These are phyloP conservation scores for Phalacrocorax aristotelis DNA, from an alignment of 2,113 vertebrate species.

Conservation along the genomic window DNA sequence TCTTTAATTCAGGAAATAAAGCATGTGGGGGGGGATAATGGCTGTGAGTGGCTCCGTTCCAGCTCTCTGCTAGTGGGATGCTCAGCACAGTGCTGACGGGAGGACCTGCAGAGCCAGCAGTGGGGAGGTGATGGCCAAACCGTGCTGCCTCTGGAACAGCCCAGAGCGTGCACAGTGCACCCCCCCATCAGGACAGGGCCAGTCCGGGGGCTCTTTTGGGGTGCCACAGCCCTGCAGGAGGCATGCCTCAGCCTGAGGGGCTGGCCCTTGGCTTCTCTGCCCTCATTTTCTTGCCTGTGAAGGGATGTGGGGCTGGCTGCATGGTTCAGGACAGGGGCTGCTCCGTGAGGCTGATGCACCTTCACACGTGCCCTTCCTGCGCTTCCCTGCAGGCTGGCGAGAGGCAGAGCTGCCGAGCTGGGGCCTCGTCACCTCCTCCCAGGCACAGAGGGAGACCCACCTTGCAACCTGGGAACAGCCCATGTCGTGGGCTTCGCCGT, in stretches of 20 bases:
- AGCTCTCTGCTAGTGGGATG: not conserved
- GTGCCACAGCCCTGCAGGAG: not conserved
- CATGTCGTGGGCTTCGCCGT: fast-evolving
- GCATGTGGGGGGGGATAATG: not conserved
- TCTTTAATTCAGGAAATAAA: slow-evolving; percentile 40
- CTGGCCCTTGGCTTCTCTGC: not conserved
- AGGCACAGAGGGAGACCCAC: too few relatives aligned
- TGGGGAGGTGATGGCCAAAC: not conserved
- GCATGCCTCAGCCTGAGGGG: fast-evolving
- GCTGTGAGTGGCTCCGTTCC: not conserved
- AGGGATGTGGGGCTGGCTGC: too few relatives aligned
- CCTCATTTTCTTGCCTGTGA: not conserved
- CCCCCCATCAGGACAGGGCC: not conserved
- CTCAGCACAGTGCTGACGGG: not conserved
- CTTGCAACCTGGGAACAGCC: not conserved
- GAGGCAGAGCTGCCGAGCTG: not conserved
- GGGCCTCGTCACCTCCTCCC: not conserved
- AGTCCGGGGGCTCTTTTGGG: not conserved
- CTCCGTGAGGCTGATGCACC: not conserved
- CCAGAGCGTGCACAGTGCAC: too few relatives aligned
- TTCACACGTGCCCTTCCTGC: fast-evolving
- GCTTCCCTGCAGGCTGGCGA: not conserved
- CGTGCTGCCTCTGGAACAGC: fast-evolving
- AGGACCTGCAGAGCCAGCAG: not conserved
- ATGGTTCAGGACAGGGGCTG: not conserved